Conservation (phyloP, 1,140 invertebrate genomes). For the Oscheius sp. region DNA sequence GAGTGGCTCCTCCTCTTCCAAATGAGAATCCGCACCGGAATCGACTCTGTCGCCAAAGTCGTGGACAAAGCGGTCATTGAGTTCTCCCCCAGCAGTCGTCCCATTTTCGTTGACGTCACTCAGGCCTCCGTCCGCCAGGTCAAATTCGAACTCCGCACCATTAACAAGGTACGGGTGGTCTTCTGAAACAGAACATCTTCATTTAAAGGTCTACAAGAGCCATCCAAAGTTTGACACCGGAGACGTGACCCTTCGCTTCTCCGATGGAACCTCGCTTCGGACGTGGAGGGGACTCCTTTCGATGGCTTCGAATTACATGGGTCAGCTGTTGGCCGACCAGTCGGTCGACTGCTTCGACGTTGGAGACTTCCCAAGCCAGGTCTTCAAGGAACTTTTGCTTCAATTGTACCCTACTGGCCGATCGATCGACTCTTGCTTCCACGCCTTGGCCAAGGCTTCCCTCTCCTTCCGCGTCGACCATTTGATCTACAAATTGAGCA, state of each 20-base stretch:
- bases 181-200: too few species aligned
- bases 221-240: neutral
- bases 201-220: neutral
- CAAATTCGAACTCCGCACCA: neutral
- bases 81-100: neutral
- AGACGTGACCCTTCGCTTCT: constrained; percentile 1
- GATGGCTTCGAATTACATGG: neutral
- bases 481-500: neutral
- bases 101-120: neutral
- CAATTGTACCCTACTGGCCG: neutral
- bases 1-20: neutral
- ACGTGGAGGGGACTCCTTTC: neutral
- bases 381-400: neutral
- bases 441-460: neutral
- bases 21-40: neutral
- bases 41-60: neutral
- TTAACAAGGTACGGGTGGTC: too few species aligned
- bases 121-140: neutral
- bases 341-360: neutral
- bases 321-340: neutral
- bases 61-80: neutral
- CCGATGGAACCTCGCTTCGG: neutral
- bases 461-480: neutral
- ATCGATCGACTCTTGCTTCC: neutral
- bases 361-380: neutral